phyloP scores from a whole-genome alignment of 1,140 invertebrate species.

The Varroa destructor region DNA sequence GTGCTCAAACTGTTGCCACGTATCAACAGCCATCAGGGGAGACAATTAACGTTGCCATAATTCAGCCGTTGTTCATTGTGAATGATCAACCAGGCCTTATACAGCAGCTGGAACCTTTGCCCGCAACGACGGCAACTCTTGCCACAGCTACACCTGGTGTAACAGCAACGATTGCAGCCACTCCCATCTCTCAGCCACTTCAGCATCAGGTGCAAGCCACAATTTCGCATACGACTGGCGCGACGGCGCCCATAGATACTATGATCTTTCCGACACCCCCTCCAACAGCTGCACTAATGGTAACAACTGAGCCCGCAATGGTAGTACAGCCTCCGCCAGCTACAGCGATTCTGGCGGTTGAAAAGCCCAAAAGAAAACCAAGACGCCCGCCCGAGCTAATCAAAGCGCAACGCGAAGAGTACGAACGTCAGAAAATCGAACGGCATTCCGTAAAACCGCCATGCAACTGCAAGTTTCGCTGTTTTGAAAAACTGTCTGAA shows the following conservation, averaged over 20 bases:
- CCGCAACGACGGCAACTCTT: too few species aligned
- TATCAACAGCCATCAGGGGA: constrained; percentile 19
- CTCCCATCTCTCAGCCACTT: too few species aligned
- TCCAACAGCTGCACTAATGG: background rate
- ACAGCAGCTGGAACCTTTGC: constrained; percentile 10
- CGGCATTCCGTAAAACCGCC: constrained; percentile 9
- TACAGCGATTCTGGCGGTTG: too few species aligned
- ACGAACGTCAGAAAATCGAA: constrained; percentile 1
- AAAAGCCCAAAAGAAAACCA: constrained; percentile 9
- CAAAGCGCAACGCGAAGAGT: constrained; percentile 12
- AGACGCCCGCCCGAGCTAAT: constrained; percentile 1
- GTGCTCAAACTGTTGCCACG: constrained; percentile 6
- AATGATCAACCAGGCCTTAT: background rate
- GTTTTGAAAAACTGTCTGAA: constrained; percentile 11
- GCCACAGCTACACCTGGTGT: too few species aligned
- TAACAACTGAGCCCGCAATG: background rate
- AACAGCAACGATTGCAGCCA: too few species aligned
- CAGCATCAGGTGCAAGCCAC: background rate
- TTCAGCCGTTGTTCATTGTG: constrained; percentile 15
- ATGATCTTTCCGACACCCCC: background rate
- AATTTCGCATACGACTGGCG: background rate
- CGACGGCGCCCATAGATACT: background rate
- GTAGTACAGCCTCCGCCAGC: background rate
- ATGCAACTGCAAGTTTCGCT: constrained; percentile 22
- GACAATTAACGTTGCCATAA: constrained; percentile 11